Percentiles rank a stretch among this genome's conserved stretches.
Conservation (phyloP, 2,113 vertebrate genomes). For the Alosa alosa region DNA sequence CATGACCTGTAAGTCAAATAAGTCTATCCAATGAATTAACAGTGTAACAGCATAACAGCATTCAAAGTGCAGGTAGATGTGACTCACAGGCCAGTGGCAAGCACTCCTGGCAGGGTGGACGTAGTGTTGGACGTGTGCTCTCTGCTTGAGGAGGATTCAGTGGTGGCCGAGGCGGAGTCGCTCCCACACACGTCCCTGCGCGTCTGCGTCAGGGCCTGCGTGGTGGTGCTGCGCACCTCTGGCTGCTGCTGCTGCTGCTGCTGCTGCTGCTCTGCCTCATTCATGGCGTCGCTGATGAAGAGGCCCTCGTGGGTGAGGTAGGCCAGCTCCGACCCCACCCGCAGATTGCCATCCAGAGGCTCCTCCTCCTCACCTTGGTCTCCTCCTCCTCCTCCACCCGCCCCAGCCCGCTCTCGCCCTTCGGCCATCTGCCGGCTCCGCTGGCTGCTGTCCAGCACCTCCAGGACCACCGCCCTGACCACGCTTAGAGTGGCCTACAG, state of each 20-base stretch:
- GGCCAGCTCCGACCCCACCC: conserved; percentile 84
- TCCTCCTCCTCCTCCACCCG: conserved; percentile 49
- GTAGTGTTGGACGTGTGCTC: conserved; percentile 70
- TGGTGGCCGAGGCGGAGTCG: conserved; percentile 75
- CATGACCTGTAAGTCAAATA: neutral
- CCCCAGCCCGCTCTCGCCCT: conserved; percentile 60
- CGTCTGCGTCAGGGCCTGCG: conserved; percentile 54
- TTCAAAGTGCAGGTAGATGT: neutral
- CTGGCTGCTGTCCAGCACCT: conserved; percentile 88
- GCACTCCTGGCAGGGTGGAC: conserved; percentile 65
- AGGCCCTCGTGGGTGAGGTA: conserved; percentile 94
- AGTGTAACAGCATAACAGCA: too few species aligned
- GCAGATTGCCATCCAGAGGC: conserved; percentile 30
- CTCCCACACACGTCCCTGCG: conserved; percentile 71
- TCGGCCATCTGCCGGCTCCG: conserved; percentile 71
- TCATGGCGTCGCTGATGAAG: conserved; percentile 92
- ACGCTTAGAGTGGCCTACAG: conserved; percentile 81
- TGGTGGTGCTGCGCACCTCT: conserved; percentile 19
- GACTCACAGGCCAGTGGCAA: conserved; percentile 76
- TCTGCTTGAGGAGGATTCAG: conserved; percentile 80
- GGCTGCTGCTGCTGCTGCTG: conserved; percentile 26
- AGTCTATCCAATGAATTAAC: neutral
- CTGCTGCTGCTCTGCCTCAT: conserved; percentile 69
- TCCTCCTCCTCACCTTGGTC: conserved; percentile 27
- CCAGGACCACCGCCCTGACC: conserved; percentile 85